Base-by-base conservation (phyloP, 1,140 invertebrate genomes). In the Drosophila sturtevanti region DNA sequence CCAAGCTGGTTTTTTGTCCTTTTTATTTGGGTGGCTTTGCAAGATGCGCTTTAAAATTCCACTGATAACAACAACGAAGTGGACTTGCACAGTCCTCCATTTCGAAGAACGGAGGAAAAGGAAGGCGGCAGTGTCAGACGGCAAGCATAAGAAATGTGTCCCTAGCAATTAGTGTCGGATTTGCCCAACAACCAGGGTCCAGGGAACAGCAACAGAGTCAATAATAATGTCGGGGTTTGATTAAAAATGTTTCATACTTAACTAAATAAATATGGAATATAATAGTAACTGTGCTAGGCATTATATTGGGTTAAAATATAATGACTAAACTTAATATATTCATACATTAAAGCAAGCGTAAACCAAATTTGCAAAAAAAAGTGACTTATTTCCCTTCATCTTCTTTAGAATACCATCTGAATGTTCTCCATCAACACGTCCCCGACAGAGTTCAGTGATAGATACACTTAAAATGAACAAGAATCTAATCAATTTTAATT, bases 41-140 rank as follows among this genome's bases (percentile, higher is more conserved):
- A 65, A 79, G 82, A 86, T 86, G 82, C 66, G 79, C 82, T 82
- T 82, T 86, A 87, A 86, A 86, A 87, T 86, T 87, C 84, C 82
- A 61, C 84, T 86, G 82, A 86, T 86, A 86, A 86, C 68, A 72
- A 66, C 68, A 66, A 79, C 65, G 70, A 41, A 64, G 51, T 22
- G 16, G 16, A 21, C 41, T 4, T 48, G 41, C 9, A 10, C 41
- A 48, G 16, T 3, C 16, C 16, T 21, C 16, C 41, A 16, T 3
- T 48, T 21, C 41, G 34, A 56, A 52, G 65, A 38, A 69, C 44
- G 52, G 16, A 21, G 31, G 48, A 61, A 68, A 58, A 37, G 68
- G 65, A 52, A 60, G 82, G 84, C 82, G 72, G 87, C 82, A 87
- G 82, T 87, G 84, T 79, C 82, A 86, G 75, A 34, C 63, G 75